Conservation (phyloP, 2,113 vertebrate genomes). For the Numenius arquata region DNA sequence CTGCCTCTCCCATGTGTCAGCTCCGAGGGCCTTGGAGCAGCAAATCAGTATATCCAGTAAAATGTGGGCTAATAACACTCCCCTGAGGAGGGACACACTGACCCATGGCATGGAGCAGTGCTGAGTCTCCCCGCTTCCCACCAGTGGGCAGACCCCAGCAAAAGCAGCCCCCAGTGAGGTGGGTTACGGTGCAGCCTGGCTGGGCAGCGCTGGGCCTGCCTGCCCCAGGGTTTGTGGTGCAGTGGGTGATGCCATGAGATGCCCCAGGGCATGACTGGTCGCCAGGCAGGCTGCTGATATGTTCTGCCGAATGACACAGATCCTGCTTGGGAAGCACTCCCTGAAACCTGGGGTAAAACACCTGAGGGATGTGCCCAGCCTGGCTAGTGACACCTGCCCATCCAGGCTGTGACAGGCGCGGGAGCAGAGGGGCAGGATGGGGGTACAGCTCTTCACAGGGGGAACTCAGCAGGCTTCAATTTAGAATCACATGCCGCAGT, state of each 20-base stretch:
- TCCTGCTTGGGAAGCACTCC: not conserved
- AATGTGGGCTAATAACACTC: fast-evolving
- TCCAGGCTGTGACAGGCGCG: fast-evolving
- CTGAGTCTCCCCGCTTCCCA: not conserved
- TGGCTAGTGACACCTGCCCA: not conserved
- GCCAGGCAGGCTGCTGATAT: not conserved
- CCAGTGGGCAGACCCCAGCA: not conserved
- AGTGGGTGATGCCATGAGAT: fast-evolving
- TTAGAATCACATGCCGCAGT: not conserved
- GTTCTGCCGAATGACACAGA: not conserved
- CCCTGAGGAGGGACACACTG: not conserved
- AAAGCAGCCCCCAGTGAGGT: not conserved
- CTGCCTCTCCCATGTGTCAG: not conserved
- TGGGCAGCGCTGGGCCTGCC: not conserved
- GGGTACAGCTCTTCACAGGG: not conserved
- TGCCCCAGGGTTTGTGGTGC: not conserved
- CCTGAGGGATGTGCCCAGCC: not conserved
- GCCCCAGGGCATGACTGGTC: fast-evolving
- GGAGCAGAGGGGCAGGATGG: not conserved
- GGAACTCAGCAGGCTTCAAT: not conserved
- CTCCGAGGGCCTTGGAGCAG: not conserved
- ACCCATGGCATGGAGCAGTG: fast-evolving
- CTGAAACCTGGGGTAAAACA: not conserved
- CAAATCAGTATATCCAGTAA: not conserved
- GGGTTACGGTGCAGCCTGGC: not conserved